Base-by-base conservation (phyloP, 2,113 vertebrate genomes). In the Gadus macrocephalus region DNA sequence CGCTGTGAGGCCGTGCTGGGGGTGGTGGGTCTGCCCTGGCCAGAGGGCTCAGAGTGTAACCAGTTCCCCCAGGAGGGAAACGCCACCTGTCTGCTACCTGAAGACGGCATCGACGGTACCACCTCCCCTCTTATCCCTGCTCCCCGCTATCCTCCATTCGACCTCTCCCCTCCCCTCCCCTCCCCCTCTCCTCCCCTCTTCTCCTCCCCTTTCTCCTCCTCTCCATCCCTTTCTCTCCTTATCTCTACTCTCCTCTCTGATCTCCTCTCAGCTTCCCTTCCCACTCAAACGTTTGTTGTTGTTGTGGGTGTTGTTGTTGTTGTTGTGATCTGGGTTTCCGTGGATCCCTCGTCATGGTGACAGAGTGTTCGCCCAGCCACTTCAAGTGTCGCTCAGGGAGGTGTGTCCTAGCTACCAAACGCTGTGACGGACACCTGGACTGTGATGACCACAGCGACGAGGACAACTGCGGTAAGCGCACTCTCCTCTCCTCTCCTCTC, bases 371-470 rank as follows among this genome's bases (percentile, higher is more conserved):
- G 2, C 96, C 97, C 3, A 98, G 94, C 28, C 96, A 99, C 87
- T 99, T 98, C 87, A 95, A 95, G 83, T 99, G 97, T 62, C 89
- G 75, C 2, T 98, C 97, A 0, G 96, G 96, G 2, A 90, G 95
- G 27, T 99, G 97, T 28, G 93, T 98, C 27, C 89, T 98, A 79
- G 90, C 93, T 0, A 93, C 92, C 79, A 95, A 96, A 69, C 93
- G 93, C 67, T 99, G 97, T 25, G 96, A 99, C 6, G 95, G 95
- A 19, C 93, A 96, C 72, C 89, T 92, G 64, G 97, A 99, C 84
- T 99, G 97, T 71, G 96, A 97, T 1, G 97, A 99, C 73, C 92
- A 91, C n/a, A 98, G 95, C 4, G 97, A 99, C 25, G 97, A 99
- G 80, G 94, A 96, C 53, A 88, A 93, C 85, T 99, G 97, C 20